Evolutionary conservation across 37 sponge, comb jelly and placozoan genomes (phyloP).

Genomic region (Hexactinellida sp.): DNA sequence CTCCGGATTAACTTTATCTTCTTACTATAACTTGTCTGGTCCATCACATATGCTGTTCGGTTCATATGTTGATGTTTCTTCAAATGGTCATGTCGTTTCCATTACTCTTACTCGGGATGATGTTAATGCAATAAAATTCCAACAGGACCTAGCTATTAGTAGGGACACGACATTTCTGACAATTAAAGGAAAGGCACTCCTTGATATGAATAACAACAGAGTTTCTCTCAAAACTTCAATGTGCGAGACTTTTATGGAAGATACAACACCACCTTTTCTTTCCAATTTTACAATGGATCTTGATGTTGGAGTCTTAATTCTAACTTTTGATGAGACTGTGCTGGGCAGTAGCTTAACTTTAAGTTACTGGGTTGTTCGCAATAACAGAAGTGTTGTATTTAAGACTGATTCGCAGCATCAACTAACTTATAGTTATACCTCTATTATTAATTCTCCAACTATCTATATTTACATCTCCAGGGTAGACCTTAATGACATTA

Average conservation of each 20-base stretch:
- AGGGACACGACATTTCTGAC: constrained; percentile 27
- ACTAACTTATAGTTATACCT: constrained; percentile 22
- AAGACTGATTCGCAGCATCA: constrained; percentile 53
- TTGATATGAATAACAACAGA: constrained; percentile 48
- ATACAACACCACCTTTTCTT: constrained; percentile 43
- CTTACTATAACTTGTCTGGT: not conserved
- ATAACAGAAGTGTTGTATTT: constrained; percentile 38
- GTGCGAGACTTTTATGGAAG: constrained; percentile 6
- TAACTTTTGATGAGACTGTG: constrained; percentile 65
- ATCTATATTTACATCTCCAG: constrained; percentile 25
- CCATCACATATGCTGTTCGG: constrained; percentile 30
- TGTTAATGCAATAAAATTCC: constrained; percentile 54
- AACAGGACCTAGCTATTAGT: constrained; percentile 32
- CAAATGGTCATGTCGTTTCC: constrained; percentile 24
- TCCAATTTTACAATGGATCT: constrained; percentile 54
- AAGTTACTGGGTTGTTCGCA: constrained; percentile 37
- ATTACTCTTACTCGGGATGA: constrained; percentile 52
- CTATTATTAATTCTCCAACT: constrained; percentile 5
- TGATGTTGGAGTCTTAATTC: constrained; percentile 40
- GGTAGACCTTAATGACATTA: constrained; percentile 71
- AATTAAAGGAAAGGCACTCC: constrained; percentile 26
- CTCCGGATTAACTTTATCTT: constrained; percentile 42
- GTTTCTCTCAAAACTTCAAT: constrained; percentile 10
- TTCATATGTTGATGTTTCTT: constrained; percentile 31
- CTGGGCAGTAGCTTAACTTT: constrained; percentile 24